phyloP scores from a whole-genome alignment of 2,797 vertebrate species.

The Galaxias olidus region DNA sequence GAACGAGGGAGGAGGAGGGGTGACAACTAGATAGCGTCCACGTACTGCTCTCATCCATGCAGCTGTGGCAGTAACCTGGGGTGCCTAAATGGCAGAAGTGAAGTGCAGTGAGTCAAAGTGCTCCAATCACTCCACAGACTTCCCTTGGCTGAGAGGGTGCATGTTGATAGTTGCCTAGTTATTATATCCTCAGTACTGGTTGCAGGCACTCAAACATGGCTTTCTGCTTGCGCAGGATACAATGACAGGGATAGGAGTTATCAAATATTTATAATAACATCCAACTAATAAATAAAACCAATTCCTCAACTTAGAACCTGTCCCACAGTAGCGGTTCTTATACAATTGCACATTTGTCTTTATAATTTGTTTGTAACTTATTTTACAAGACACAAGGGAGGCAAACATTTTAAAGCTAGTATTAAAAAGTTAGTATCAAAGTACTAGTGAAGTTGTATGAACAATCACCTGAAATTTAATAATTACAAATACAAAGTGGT shows the following conservation, averaged over 20 bases:
- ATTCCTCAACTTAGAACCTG: not conserved
- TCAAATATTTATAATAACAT: slow-evolving; percentile 30
- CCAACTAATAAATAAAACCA: slow-evolving; percentile 25
- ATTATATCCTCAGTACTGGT: slow-evolving; percentile 55
- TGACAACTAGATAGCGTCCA: slow-evolving; percentile 36
- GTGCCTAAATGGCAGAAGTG: slow-evolving; percentile 70
- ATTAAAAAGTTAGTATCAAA: too few species aligned
- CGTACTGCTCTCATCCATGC: slow-evolving; percentile 48
- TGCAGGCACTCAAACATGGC: slow-evolving; percentile 50
- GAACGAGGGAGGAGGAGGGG: slow-evolving; percentile 75
- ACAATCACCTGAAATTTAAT: not conserved
- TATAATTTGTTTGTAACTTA: too few species aligned
- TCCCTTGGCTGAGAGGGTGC: slow-evolving; percentile 58
- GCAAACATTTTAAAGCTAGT: too few species aligned
- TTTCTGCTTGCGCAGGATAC: slow-evolving; percentile 44
- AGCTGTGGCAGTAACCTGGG: slow-evolving; percentile 55
- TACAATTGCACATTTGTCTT: too few species aligned
- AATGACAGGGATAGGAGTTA: slow-evolving; percentile 25
- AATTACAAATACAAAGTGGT: too few species aligned
- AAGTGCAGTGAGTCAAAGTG: slow-evolving; percentile 79
- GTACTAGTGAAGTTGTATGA: not conserved
- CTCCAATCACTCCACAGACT: slow-evolving; percentile 73
- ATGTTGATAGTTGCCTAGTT: slow-evolving; percentile 66
- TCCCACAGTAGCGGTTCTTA: too few species aligned
- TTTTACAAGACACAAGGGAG: too few species aligned